Evolutionary conservation across 2,797 vertebrate genomes (phyloP).

Genomic region (Pyrocephalus nanus): DNA sequence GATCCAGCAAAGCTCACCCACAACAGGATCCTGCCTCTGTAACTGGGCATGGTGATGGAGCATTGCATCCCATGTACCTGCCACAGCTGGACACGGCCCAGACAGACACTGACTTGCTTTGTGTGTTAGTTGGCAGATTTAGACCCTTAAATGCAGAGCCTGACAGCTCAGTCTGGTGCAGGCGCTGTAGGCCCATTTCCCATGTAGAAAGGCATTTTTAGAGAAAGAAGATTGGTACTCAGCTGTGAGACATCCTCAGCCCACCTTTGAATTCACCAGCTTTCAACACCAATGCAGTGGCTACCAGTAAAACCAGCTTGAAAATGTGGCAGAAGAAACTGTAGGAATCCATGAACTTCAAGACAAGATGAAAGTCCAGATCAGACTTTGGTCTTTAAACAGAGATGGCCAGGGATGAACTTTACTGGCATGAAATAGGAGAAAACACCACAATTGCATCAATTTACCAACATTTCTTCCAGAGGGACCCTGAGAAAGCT

Average conservation of each 20-base stretch:
- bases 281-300: background rate
- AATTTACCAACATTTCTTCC: background rate
- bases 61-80: background rate
- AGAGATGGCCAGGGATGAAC: background rate
- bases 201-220: background rate
- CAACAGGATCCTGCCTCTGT: background rate
- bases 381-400: background rate
- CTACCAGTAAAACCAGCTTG: background rate
- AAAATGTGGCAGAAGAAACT: fast-evolving
- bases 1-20: background rate
- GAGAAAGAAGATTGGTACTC: background rate
- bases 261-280: background rate
- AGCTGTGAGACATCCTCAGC: background rate
- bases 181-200: background rate
- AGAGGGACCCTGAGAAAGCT: background rate
- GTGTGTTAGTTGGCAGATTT: background rate
- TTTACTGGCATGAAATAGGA: background rate
- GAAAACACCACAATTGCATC: background rate
- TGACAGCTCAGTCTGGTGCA: background rate
- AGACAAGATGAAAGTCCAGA: background rate
- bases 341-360: background rate
- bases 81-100: background rate
- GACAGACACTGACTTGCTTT: background rate
- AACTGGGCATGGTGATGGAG: background rate
- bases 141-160: background rate